Conservation (phyloP, 2,797 vertebrate genomes). For the Gymnothorax javanicus region DNA sequence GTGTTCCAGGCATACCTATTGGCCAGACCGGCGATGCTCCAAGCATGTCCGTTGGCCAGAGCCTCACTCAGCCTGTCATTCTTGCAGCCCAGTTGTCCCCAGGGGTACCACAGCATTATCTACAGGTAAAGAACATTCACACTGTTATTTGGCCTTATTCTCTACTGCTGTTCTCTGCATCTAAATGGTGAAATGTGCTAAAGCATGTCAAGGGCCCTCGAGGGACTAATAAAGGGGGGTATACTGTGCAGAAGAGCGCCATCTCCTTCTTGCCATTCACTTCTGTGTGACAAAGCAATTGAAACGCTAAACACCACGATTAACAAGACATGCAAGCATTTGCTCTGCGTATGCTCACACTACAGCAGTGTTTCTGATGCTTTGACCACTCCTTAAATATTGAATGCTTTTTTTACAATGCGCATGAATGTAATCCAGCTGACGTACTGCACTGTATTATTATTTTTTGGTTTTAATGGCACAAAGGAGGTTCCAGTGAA, state of each 20-base stretch:
- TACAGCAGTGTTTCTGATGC: neutral
- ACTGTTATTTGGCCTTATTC: neutral
- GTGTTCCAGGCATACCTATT: slow-evolving; percentile 61
- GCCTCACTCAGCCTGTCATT: slow-evolving; percentile 69
- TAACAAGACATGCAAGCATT: neutral
- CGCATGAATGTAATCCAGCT: neutral
- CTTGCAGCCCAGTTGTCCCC: slow-evolving; percentile 75
- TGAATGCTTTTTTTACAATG: neutral
- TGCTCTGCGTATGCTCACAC: neutral
- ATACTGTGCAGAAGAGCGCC: neutral
- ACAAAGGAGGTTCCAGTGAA: neutral
- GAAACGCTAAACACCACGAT: neutral
- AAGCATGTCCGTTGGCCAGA: slow-evolving; percentile 65
- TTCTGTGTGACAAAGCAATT: neutral
- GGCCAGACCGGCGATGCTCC: slow-evolving; percentile 66
- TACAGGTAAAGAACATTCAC: slow-evolving; percentile 65
- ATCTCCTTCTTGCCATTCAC: neutral
- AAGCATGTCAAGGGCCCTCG: neutral
- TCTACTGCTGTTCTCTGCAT: neutral
- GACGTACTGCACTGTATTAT: neutral
- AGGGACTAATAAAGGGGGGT: neutral
- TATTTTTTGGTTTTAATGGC: neutral
- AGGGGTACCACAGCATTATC: slow-evolving; percentile 71
- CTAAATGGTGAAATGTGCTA: neutral
- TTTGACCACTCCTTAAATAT: neutral